Conservation (phyloP, 30 jellyfish, hydroid and myxozoan species). For the Pseudorhiza aurosa region DNA sequence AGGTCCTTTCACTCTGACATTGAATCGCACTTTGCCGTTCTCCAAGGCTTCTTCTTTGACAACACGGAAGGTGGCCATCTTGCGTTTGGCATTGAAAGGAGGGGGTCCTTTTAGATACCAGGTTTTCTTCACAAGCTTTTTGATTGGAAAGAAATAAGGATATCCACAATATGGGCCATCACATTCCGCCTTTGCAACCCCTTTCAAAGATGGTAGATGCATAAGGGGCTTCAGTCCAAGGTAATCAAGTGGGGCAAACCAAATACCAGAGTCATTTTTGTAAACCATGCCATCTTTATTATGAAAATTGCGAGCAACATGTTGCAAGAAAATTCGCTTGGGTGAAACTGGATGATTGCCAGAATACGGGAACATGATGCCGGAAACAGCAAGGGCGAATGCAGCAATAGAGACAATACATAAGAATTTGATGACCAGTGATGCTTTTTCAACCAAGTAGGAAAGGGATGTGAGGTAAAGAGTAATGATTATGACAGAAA, state of each 20-base stretch:
- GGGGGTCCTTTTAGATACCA: conserved; percentile 63
- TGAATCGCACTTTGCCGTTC: conserved; percentile 1
- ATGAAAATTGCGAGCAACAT: conserved; percentile 83
- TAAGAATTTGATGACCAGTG: neutral
- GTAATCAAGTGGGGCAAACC: conserved; percentile 92
- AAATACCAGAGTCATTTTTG: conserved; percentile 90
- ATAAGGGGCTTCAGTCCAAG: conserved; percentile 68
- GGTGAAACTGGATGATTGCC: conserved; percentile 77
- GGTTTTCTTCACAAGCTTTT: conserved; percentile 55
- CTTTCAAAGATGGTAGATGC: conserved; percentile 60
- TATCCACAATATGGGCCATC: conserved; percentile 93
- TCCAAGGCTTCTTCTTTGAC: conserved; percentile 17
- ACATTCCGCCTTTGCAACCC: conserved; percentile 64
- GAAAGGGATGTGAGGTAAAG: conserved; percentile 55
- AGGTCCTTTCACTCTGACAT: conserved; percentile 73
- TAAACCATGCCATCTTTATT: conserved; percentile 67
- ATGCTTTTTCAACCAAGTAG: conserved; percentile 14
- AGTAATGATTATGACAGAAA: conserved; percentile 36
- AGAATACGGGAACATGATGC: conserved; percentile 81
- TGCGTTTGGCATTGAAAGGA: conserved; percentile 35
- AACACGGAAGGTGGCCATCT: conserved; percentile 27
- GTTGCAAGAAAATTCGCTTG: conserved; percentile 86
- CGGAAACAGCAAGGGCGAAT: conserved; percentile 52
- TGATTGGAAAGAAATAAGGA: conserved; percentile 80
- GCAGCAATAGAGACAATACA: conserved; percentile 54